Conservation (phyloP, 2,797 vertebrate species). For the Chloroceryle inda region DNA sequence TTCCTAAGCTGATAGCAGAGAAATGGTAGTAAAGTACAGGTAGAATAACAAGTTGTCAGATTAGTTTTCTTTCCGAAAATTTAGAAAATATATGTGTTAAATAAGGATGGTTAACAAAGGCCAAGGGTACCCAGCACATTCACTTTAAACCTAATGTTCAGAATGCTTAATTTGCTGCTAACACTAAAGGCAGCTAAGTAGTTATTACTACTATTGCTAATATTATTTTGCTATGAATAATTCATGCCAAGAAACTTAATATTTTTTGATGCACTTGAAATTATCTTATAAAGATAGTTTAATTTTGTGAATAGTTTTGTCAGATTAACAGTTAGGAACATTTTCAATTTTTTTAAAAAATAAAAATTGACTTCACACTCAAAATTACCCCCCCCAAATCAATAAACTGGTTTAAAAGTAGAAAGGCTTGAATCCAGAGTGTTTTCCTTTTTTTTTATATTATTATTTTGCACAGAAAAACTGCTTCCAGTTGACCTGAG, state of each 20-base stretch:
- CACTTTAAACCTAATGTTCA: background rate
- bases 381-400: background rate
- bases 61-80: background rate
- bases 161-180: background rate
- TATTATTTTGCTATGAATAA: background rate
- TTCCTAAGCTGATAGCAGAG: background rate
- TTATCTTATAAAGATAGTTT: background rate
- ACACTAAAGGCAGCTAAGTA: background rate
- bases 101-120: background rate
- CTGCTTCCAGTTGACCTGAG: background rate
- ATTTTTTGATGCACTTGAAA: background rate
- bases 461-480: background rate
- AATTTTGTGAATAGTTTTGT: background rate
- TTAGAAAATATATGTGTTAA: background rate
- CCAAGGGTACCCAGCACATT: background rate
- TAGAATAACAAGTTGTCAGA: background rate
- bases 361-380: background rate
- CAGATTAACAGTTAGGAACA: background rate
- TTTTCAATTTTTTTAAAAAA: background rate
- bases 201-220: background rate
- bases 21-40: background rate
- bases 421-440: background rate
- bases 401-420: background rate
- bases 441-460: background rate
- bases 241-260: accelerated